phyloP scores from a whole-genome alignment of 2,888 invertebrate species.

The Rhingia rostrata region DNA sequence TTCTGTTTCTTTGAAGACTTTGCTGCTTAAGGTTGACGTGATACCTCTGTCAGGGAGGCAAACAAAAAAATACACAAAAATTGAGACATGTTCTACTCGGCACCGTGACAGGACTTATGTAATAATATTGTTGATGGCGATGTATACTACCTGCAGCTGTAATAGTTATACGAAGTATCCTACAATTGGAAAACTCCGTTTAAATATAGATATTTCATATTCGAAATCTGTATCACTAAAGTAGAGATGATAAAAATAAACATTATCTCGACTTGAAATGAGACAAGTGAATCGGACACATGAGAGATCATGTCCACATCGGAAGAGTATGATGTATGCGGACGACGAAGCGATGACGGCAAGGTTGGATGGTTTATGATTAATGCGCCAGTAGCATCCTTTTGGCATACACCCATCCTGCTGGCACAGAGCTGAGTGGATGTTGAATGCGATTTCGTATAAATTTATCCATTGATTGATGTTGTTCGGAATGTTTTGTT shows the following conservation, averaged over 20 bases:
- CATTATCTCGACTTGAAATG: conserved; percentile 72
- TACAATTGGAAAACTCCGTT: conserved; percentile 36
- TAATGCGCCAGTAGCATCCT: conserved; percentile 66
- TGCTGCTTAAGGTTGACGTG: conserved; percentile 50
- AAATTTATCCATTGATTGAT: conserved; percentile 66
- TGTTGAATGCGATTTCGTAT: conserved; percentile 37
- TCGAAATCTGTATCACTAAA: conserved; percentile 64
- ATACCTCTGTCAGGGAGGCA: conserved; percentile 11
- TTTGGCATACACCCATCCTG: conserved; percentile 13
- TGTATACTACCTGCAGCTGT: conserved; percentile 64
- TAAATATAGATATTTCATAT: conserved; percentile 72
- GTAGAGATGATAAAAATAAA: conserved; percentile 72
- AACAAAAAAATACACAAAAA: conserved; percentile 65
- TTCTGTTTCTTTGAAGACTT: conserved; percentile 50
- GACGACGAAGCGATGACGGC: conserved; percentile 59
- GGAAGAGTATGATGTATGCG: conserved; percentile 50
- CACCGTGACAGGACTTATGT: conserved; percentile 74
- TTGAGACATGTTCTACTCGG: conserved; percentile 73
- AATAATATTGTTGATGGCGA: conserved; percentile 71
- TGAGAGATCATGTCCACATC: conserved; percentile 66
- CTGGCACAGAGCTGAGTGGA: background rate
- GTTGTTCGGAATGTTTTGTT: conserved; percentile 49
- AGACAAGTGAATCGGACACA: conserved; percentile 74
- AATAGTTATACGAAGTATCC: conserved; percentile 44
- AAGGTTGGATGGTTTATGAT: conserved; percentile 67